A percentile compares a stretch with the other conserved stretches of the same genome.
Conservation (phyloP, 1,140 invertebrate species). For the Drosophila erecta region DNA sequence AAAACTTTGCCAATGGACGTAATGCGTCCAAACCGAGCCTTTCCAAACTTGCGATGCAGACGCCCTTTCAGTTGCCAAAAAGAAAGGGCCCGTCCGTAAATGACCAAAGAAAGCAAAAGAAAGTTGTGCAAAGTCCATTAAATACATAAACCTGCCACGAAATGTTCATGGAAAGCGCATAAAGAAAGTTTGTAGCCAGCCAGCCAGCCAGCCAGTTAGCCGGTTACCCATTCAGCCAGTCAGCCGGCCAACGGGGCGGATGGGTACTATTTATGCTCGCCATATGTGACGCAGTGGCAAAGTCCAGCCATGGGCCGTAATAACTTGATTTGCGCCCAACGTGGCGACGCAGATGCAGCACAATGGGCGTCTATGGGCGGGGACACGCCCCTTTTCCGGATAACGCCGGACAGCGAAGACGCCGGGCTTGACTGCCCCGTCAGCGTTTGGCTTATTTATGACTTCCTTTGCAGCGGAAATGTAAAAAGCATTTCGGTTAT, state of each 20-base stretch:
- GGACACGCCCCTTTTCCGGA: slow-evolving; percentile 28
- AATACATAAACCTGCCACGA: slow-evolving; percentile 83
- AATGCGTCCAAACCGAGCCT: slow-evolving; percentile 56
- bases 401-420: slow-evolving; percentile 47
- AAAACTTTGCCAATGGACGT: slow-evolving; percentile 77
- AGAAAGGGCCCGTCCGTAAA: slow-evolving; percentile 13
- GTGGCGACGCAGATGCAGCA: slow-evolving; percentile 75
- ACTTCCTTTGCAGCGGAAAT: slow-evolving; percentile 73
- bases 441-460: slow-evolving; percentile 76
- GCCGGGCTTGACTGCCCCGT: slow-evolving; percentile 62
- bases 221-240: slow-evolving; percentile 5
- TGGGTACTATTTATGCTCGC: slow-evolving; percentile 76
- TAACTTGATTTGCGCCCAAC: slow-evolving; percentile 79
- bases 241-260: slow-evolving; percentile 30
- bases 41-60: slow-evolving; percentile 37
- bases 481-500: slow-evolving; percentile 60
- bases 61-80: slow-evolving; percentile 21
- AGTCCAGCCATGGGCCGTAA: slow-evolving; percentile 58
- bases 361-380: slow-evolving; percentile 37
- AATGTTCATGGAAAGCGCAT: slow-evolving; percentile 83
- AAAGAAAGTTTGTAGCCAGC: slow-evolving; percentile 74
- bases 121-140: slow-evolving; percentile 81
- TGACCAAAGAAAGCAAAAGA: slow-evolving; percentile 33
- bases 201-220: slow-evolving; percentile 8
- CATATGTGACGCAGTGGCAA: slow-evolving; percentile 68